A percentile compares a stretch with the other conserved stretches of the same genome.
These are phyloP conservation scores for Apodemus agrarius DNA, from an alignment of 2,797 vertebrate species.

Conservation along the genomic window DNA sequence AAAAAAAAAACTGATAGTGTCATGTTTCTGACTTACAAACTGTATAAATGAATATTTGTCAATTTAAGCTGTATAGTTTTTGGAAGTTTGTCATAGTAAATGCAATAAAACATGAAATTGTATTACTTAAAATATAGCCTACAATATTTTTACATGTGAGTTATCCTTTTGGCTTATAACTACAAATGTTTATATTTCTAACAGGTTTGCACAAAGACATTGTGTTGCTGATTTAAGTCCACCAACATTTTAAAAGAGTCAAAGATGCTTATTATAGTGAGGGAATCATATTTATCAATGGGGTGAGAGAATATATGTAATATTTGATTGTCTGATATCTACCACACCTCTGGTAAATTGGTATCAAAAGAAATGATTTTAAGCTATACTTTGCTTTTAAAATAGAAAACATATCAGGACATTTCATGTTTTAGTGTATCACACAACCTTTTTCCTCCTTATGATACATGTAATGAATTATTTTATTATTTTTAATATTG, in stretches of 20 bases:
- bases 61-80: neutral
- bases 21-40: neutral
- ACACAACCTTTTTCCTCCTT: rapidly evolving
- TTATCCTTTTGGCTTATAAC: neutral
- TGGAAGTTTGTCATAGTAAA: neutral
- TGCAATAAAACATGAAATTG: neutral
- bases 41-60: neutral
- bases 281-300: neutral
- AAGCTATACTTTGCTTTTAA: neutral
- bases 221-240: neutral
- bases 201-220: neutral
- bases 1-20: neutral
- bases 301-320: neutral
- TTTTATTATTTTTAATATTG: neutral
- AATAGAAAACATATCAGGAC: neutral
- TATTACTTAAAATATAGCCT: neutral
- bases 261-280: neutral
- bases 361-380: neutral
- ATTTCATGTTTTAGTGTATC: neutral
- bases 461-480: neutral
- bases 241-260: neutral
- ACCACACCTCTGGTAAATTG: neutral
- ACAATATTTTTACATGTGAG: neutral
- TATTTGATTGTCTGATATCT: neutral
- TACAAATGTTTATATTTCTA: neutral